Base-by-base conservation (phyloP, 2,888 invertebrate species). In the Zygogramma bicolorata region DNA sequence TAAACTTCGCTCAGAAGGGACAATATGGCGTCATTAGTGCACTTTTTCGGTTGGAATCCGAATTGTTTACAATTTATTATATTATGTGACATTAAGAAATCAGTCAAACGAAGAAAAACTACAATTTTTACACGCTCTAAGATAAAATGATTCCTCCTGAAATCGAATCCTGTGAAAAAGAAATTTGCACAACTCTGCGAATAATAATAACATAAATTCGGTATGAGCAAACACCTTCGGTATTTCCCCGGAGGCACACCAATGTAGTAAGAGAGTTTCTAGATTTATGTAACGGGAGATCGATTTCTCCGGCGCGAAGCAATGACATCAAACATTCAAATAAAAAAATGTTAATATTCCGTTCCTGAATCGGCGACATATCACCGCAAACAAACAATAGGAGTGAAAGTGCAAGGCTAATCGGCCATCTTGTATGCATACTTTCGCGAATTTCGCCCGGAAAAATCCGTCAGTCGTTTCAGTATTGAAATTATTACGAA, bases 301-400 rank as follows among this genome's bases (percentile, higher is more conserved):
- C 77, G 75, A 79, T 79, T 79, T 78, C 77, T 75, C 75, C 75
- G 49, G 20, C 46, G 38, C 68, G 71, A 77, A 77, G 71, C 75
- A 76, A 75, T 73, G 73, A 73, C 73, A 68, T 38, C 70, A 34
- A 65, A 65, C 53, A 70, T 53, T 65, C 59, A 60, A 70, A 63
- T 53, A 53, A 53, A 53, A 31, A 70, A 70, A 61, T 70, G 65
- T 70, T 70, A 60, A 70, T 65, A 70, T 63, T 65, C 58, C 70
- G 53, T 70, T 65, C 65, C 65, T 60, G 70, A 65, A 60, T 70
- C 70, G 58, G 29, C 65, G 60, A 70, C 65, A 65, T 70, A 70
- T 65, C 65, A 46, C 63, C 49, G 60, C 25, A 60, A 60, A 60
- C 53, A 53, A 58, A 70, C 70, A 70, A 70, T 70, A 38, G 65